Evolutionary conservation across 2,888 invertebrate genomes (phyloP).

Genomic region (Latrodectus elegans): DNA sequence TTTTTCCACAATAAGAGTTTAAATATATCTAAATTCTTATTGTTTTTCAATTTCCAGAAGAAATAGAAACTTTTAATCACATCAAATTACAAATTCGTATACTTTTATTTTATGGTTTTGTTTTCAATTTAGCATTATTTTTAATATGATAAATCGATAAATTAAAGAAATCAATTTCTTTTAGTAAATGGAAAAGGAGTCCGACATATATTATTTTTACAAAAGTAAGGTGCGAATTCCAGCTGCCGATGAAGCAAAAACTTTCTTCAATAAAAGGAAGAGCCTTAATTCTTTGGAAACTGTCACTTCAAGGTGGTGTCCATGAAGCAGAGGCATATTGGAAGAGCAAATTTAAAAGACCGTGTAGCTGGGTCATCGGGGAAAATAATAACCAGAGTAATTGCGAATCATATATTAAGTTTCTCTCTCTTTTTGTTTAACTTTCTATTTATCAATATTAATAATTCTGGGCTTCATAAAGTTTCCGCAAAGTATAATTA

Average conservation of each 20-base stretch:
- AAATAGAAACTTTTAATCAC: too few species aligned
- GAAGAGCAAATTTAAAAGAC: not conserved
- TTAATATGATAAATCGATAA: too few species aligned
- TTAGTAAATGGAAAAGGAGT: not conserved
- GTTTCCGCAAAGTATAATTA: too few species aligned
- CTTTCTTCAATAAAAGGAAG: not conserved
- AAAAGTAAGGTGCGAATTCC: not conserved
- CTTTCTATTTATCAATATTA: too few species aligned
- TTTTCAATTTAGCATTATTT: too few species aligned
- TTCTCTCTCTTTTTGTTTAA: not conserved
- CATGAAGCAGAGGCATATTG: not conserved
- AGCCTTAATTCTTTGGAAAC: not conserved
- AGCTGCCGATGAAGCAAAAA: not conserved
- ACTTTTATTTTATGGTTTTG: too few species aligned
- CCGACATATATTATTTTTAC: not conserved
- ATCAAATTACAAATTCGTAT: too few species aligned
- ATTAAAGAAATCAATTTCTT: not conserved
- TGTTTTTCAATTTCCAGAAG: too few species aligned
- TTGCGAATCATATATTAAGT: conserved; percentile 16
- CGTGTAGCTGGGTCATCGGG: not conserved
- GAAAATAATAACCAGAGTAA: conserved; percentile 4
- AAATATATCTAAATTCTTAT: too few species aligned
- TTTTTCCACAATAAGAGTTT: too few species aligned
- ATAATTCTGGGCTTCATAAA: too few species aligned
- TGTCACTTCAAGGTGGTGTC: not conserved